Conservation (phyloP, 2,888 invertebrate species). For the Cotesia congregata region DNA sequence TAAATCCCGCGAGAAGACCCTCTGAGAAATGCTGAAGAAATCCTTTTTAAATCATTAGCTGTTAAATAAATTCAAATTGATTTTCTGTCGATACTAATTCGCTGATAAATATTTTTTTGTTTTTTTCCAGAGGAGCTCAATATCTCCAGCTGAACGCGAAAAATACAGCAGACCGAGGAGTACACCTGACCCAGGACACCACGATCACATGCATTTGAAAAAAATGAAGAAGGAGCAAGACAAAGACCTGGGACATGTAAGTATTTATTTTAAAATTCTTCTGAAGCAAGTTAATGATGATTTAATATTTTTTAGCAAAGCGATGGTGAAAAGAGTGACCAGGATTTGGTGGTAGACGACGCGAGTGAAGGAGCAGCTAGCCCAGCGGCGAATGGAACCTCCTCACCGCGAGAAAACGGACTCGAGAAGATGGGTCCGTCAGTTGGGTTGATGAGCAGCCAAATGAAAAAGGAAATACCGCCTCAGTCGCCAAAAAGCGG, state of each 20-base stretch:
- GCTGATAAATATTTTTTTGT: conserved; percentile 27
- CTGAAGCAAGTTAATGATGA: not conserved
- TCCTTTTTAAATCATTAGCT: no score
- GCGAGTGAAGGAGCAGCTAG: conserved; percentile 92
- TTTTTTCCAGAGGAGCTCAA: conserved; percentile 82
- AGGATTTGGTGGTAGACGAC: conserved; percentile 95
- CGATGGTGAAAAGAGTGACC: conserved; percentile 89
- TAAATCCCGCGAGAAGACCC: conserved; percentile 38
- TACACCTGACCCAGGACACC: conserved; percentile 79
- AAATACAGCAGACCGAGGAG: conserved; percentile 84
- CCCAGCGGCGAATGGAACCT: conserved; percentile 85
- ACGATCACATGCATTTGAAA: conserved; percentile 80
- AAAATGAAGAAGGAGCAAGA: conserved; percentile 80
- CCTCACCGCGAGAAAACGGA: conserved; percentile 90
- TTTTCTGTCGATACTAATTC: conserved; percentile 12
- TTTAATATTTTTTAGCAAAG: conserved; percentile 74
- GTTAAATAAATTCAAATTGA: no score
- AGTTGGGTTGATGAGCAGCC: conserved; percentile 60
- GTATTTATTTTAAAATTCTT: conserved; percentile 61
- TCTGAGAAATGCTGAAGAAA: no score
- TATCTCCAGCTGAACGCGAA: conserved; percentile 82
- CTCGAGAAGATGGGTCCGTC: conserved; percentile 79
- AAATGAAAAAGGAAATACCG: conserved; percentile 77
- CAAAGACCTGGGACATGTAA: conserved; percentile 85
- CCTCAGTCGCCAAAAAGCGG: conserved; percentile 76